phyloP scores from a whole-genome alignment of 2,113 vertebrate species.

The Laterallus jamaicensis region DNA sequence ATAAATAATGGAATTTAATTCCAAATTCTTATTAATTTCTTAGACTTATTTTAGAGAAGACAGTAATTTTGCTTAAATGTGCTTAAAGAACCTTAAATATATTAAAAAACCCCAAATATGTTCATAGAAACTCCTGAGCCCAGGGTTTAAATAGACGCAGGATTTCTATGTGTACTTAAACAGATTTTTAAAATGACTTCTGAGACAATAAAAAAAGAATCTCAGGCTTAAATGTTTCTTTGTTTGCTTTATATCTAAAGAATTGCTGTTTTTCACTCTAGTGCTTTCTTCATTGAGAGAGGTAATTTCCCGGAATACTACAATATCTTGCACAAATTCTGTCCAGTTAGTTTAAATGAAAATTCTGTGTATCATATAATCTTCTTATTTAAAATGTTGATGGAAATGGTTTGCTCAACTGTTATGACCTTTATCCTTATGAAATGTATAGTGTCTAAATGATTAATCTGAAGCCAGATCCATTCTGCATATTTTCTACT shows the following conservation, averaged over 20 bases:
- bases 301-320: neutral
- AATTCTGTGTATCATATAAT: slow-evolving; percentile 18
- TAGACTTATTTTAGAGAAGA: neutral
- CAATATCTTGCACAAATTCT: neutral
- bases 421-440: slow-evolving; percentile 60
- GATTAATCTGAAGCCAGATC: slow-evolving; percentile 45
- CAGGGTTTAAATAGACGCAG: neutral
- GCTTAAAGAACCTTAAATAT: neutral
- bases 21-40: neutral
- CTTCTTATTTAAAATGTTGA: slow-evolving; percentile 50
- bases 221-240: neutral
- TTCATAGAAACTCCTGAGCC: neutral
- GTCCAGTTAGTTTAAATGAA: slow-evolving; percentile 19
- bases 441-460: slow-evolving; percentile 61
- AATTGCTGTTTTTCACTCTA: neutral
- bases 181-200: neutral
- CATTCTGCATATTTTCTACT: neutral
- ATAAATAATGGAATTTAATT: neutral
- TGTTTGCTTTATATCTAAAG: neutral
- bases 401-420: slow-evolving; percentile 61
- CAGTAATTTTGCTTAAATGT: neutral
- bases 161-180: neutral
- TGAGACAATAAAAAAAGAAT: neutral
- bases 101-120: neutral
- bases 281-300: neutral